A percentile compares a stretch with the other conserved stretches of the same genome.
Conservation (phyloP, 2,113 vertebrate species). For the Dipodomys merriami region DNA sequence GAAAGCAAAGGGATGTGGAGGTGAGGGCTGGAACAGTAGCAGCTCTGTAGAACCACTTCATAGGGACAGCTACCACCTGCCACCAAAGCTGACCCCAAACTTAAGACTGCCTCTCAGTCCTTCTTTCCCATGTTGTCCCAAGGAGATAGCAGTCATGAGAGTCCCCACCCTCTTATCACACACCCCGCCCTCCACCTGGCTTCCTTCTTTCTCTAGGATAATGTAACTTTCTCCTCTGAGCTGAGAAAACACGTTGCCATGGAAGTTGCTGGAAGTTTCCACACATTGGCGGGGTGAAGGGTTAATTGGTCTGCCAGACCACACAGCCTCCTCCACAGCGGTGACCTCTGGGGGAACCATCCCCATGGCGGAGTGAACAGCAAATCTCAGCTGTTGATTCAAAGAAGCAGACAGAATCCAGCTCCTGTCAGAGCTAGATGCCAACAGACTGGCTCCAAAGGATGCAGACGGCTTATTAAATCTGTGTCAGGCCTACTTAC, state of each 20-base stretch:
- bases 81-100: neutral
- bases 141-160: neutral
- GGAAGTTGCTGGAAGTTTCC: slow-evolving; percentile 30
- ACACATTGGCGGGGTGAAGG: neutral
- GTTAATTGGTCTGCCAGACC: slow-evolving; percentile 56
- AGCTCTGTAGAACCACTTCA: neutral
- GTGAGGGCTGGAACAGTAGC: neutral
- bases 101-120: neutral
- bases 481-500: slow-evolving; percentile 30
- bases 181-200: rapidly evolving
- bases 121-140: neutral
- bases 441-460: slow-evolving; percentile 1
- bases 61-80: no score
- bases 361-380: neutral
- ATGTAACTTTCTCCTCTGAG: neutral
- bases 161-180: rapidly evolving
- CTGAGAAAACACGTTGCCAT: neutral
- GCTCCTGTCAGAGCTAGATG: slow-evolving; percentile 15
- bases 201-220: neutral
- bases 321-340: neutral
- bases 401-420: neutral
- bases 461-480: slow-evolving; percentile 66
- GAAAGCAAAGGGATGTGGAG: neutral
- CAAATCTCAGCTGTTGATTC: neutral
- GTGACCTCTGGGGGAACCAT: neutral